Percentiles rank a stretch among this genome's conserved stretches.
Conservation (phyloP, 2,113 vertebrate genomes). For the Monopterus albus region DNA sequence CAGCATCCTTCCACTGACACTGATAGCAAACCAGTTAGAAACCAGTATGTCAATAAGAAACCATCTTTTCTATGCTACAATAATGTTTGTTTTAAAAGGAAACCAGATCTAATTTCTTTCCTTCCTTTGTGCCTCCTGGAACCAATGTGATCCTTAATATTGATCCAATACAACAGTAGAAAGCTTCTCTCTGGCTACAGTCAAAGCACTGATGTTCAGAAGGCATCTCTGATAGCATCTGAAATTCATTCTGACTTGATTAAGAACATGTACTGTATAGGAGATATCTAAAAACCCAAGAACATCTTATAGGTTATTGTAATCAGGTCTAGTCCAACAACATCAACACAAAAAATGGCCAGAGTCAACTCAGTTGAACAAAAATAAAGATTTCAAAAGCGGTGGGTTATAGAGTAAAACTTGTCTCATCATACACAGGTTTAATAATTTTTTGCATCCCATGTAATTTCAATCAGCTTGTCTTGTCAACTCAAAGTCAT, state of each 20-base stretch:
- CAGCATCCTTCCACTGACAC: slow-evolving; percentile 26
- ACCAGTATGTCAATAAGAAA: slow-evolving; percentile 23
- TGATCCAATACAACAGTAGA: slow-evolving; percentile 42
- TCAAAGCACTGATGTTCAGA: too few relatives aligned
- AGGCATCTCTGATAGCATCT: too few relatives aligned
- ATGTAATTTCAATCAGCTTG: not conserved
- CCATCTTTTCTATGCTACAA: slow-evolving; percentile 18
- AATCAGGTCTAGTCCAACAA: not conserved
- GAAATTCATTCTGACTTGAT: too few relatives aligned
- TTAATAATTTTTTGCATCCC: not conserved
- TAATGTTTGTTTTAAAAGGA: slow-evolving; percentile 24
- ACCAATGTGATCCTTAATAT: slow-evolving; percentile 33
- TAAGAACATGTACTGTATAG: not conserved
- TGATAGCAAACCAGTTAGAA: slow-evolving; percentile 27
- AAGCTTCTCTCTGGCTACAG: too few relatives aligned
- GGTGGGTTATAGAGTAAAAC: not conserved
- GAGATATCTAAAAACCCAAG: not conserved
- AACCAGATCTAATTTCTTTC: slow-evolving; percentile 39
- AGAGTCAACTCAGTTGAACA: too few relatives aligned
- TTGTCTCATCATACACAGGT: not conserved
- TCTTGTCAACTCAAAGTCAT: not conserved
- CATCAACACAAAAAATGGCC: too few relatives aligned
- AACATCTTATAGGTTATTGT: not conserved
- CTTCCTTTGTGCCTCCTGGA: slow-evolving; percentile 16
- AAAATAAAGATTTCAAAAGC: too few relatives aligned